Conservation (phyloP, 1,140 invertebrate genomes). For the Teleopsis dalmanni region DNA sequence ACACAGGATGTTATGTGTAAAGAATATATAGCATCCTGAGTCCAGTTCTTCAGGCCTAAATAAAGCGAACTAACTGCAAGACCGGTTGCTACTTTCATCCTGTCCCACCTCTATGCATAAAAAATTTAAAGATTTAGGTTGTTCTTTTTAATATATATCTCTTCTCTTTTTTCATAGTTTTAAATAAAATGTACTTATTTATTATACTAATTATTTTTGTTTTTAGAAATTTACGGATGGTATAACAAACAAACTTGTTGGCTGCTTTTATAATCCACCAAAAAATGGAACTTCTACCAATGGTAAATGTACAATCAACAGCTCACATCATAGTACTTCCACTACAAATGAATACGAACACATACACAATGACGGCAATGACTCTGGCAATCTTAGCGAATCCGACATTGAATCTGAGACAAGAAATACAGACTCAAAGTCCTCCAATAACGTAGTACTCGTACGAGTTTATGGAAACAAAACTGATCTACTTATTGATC, state of each 20-base stretch:
- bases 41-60: too few species aligned
- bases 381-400: conserved; percentile 13
- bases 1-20: too few species aligned
- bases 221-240: conserved; percentile 86
- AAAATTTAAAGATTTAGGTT: background rate
- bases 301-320: conserved; percentile 19
- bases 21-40: too few species aligned
- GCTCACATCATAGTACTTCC: background rate
- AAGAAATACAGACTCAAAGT: too few species aligned
- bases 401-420: conserved; percentile 8
- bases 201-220: background rate
- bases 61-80: too few species aligned
- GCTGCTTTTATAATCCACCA: conserved; percentile 53
- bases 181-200: background rate
- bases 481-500: conserved; percentile 87
- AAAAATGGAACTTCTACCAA: conserved; percentile 13
- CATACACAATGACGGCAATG: conserved; percentile 5
- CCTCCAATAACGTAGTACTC: conserved; percentile 65
- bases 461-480: conserved; percentile 89
- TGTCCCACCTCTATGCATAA: background rate
- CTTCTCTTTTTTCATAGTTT: background rate
- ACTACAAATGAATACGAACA: background rate
- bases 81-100: too few species aligned
- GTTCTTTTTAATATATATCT: background rate
- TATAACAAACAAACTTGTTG: conserved; percentile 89